phyloP scores from a whole-genome alignment of 2,113 vertebrate genomes.

The Archilochus colubris region DNA sequence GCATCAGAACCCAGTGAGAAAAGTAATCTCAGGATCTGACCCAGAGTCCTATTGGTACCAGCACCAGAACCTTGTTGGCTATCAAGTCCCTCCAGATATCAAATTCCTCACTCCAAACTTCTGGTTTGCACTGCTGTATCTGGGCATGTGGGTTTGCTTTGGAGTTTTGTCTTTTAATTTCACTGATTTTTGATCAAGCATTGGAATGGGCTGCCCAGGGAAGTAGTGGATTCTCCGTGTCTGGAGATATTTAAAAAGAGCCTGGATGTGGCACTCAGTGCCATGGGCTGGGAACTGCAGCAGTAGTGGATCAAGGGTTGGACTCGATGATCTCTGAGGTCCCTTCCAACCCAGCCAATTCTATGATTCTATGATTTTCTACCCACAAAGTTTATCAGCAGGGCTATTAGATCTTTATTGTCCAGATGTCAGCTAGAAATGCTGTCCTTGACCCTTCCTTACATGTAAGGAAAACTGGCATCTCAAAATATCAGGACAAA shows the following conservation, averaged over 20 bases:
- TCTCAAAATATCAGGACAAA: not conserved
- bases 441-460: not conserved
- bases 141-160: not conserved
- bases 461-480: fast-evolving
- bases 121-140: not conserved
- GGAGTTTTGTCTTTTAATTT: not conserved
- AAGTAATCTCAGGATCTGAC: not conserved
- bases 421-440: not conserved
- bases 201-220: too few species aligned
- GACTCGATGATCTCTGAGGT: too few species aligned
- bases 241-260: too few species aligned
- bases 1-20: not conserved
- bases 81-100: fast-evolving
- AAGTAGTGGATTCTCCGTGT: too few species aligned
- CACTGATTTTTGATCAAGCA: too few species aligned
- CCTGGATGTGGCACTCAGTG: too few species aligned
- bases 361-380: too few species aligned
- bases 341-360: too few species aligned
- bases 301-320: too few species aligned
- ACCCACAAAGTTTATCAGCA: not conserved
- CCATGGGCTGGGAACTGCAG: too few species aligned
- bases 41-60: not conserved
- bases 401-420: not conserved
- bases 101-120: fast-evolving
- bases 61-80: not conserved